Conservation (phyloP, 1,140 invertebrate genomes). For the Drosophila pruinosa region DNA sequence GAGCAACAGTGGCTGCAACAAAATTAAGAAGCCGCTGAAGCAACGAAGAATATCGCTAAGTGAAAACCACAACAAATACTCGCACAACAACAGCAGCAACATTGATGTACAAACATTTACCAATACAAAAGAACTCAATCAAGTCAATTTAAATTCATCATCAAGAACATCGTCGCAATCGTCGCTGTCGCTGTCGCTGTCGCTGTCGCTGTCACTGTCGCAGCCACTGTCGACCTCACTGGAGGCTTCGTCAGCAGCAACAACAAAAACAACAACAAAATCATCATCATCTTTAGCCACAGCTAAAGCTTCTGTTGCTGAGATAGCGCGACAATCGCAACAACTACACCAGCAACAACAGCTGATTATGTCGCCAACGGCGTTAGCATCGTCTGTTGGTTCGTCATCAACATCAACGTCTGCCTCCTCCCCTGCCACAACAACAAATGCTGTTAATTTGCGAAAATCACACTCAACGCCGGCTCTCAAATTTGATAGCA, state of each 20-base stretch:
- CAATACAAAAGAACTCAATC: constrained; percentile 78
- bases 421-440: constrained; percentile 2
- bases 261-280: constrained; percentile 16
- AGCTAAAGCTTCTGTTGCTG: constrained; percentile 17
- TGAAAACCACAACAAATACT: constrained; percentile 64
- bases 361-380: constrained; percentile 41
- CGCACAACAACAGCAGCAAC: constrained; percentile 23
- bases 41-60: constrained; percentile 61
- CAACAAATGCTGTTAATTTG: constrained; percentile 30
- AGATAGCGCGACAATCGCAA: constrained; percentile 40
- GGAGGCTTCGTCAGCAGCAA: constrained; percentile 40
- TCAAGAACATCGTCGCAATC: constrained; percentile 43
- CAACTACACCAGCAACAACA: constrained; percentile 26
- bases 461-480: constrained; percentile 72
- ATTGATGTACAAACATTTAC: constrained; percentile 76
- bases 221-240: constrained; percentile 57
- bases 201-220: too few species aligned
- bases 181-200: constrained; percentile 10
- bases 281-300: constrained; percentile 12
- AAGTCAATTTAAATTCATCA: constrained; percentile 81
- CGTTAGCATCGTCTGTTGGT: constrained; percentile 13
- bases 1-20: constrained; percentile 46
- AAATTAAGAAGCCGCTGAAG: constrained; percentile 58
- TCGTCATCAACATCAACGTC: constrained; percentile 23
- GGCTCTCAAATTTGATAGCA: constrained; percentile 47